Evolutionary conservation across 2,888 invertebrate species (phyloP).

Genomic region (Hylaea fasciaria): DNA sequence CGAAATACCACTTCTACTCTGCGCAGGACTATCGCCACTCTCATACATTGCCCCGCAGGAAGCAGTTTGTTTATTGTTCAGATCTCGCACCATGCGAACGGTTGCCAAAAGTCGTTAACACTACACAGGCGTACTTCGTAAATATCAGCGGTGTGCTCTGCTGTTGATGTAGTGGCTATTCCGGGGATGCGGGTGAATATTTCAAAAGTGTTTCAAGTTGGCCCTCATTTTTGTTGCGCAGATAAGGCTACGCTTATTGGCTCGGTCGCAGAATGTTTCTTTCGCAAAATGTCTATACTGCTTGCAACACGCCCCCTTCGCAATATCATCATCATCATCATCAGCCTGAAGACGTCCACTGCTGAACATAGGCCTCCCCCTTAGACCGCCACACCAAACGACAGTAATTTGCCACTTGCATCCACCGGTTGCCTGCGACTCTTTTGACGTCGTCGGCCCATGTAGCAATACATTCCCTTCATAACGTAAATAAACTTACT

Average conservation of each 20-base stretch:
- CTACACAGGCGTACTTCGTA: constrained; percentile 70
- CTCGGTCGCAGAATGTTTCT: too few relatives aligned
- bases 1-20: constrained; percentile 10
- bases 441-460: too few relatives aligned
- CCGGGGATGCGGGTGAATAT: constrained; percentile 18
- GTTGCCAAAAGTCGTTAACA: constrained; percentile 79
- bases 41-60: constrained; percentile 60
- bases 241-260: neutral
- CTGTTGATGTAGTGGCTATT: constrained; percentile 41
- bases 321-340: too few relatives aligned
- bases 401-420: too few relatives aligned
- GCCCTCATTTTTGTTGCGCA: neutral
- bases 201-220: constrained; percentile 7
- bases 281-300: too few relatives aligned
- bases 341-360: too few relatives aligned
- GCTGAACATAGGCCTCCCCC: too few relatives aligned
- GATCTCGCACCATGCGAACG: constrained; percentile 58
- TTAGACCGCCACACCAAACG: too few relatives aligned
- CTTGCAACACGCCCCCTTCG: too few relatives aligned
- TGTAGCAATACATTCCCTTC: too few relatives aligned
- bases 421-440: too few relatives aligned
- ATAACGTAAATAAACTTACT: too few relatives aligned
- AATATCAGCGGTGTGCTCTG: constrained; percentile 56
- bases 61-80: constrained; percentile 75
- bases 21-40: constrained; percentile 44